phyloP scores from a whole-genome alignment of 2,797 vertebrate genomes.

The Ispidina lecontei region DNA sequence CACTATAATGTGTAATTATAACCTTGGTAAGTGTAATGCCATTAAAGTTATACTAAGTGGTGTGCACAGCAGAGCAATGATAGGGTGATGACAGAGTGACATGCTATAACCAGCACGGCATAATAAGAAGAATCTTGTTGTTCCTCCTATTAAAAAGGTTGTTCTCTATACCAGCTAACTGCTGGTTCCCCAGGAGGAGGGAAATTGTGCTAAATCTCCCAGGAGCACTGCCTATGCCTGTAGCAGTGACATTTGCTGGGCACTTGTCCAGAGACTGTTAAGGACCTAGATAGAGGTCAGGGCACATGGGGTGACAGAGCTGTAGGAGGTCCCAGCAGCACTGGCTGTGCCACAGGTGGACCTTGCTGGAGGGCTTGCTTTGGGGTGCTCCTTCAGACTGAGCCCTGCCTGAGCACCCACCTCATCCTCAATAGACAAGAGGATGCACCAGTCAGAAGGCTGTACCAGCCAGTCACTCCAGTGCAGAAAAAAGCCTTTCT shows the following conservation, averaged over 20 bases:
- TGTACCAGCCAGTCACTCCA: background rate
- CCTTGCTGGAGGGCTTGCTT: background rate
- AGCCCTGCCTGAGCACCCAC: fast-evolving
- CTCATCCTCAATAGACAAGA: background rate
- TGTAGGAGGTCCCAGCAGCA: background rate
- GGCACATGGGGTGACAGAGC: background rate
- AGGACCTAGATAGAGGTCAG: background rate
- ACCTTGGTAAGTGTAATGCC: conserved; percentile 47
- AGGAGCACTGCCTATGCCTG: background rate
- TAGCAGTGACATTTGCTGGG: fast-evolving
- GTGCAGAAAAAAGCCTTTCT: background rate
- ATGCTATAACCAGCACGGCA: conserved; percentile 35
- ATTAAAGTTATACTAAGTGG: conserved; percentile 37
- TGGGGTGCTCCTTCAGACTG: fast-evolving
- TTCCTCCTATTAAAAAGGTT: conserved; percentile 19
- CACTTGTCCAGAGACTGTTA: background rate
- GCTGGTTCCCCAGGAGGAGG: background rate
- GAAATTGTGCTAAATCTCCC: background rate
- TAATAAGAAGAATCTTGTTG: conserved; percentile 41
- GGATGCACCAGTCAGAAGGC: background rate
- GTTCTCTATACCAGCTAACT: background rate
- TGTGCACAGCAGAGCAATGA: background rate
- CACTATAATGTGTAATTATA: conserved; percentile 62
- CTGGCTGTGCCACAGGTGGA: fast-evolving
- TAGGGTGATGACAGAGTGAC: conserved; percentile 67